phyloP scores from a whole-genome alignment of 2,797 vertebrate genomes.

The Sebastes reedi region DNA sequence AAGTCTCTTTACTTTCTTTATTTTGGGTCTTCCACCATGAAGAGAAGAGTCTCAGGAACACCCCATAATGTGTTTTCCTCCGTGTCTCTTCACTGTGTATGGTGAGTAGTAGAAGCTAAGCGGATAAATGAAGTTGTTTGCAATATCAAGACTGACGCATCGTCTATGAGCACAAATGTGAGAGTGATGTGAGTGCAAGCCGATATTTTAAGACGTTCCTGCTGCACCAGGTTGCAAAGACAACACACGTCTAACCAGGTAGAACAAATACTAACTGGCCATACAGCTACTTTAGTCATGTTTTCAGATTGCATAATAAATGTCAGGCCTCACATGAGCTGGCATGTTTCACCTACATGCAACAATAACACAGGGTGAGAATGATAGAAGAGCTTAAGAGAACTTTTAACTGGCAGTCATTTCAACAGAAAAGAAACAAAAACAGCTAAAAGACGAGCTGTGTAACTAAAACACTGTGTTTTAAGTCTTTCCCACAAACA shows the following conservation, averaged over 20 bases:
- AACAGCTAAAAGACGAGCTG: background rate
- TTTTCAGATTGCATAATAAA: conserved; percentile 13
- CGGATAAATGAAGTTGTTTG: conserved; percentile 9
- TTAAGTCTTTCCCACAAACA: background rate
- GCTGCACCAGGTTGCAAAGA: background rate
- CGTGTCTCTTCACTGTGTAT: background rate
- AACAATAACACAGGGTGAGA: background rate
- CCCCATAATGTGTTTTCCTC: background rate
- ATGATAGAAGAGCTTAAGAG: background rate
- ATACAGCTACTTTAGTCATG: conserved; percentile 1
- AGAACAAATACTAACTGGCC: conserved; percentile 10
- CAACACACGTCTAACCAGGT: background rate
- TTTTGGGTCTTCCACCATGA: background rate
- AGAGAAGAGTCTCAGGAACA: conserved; percentile 2
- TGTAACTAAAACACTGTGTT: background rate
- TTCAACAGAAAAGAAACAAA: background rate
- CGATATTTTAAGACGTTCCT: background rate
- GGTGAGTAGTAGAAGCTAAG: background rate
- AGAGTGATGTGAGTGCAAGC: background rate
- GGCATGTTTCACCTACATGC: background rate
- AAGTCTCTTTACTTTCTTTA: background rate
- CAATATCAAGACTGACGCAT: conserved; percentile 5
- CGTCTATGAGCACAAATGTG: background rate
- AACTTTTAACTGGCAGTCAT: background rate
- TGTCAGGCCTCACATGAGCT: background rate